phyloP scores from a whole-genome alignment of 2,113 vertebrate genomes.

The Hiodon tergisus region DNA sequence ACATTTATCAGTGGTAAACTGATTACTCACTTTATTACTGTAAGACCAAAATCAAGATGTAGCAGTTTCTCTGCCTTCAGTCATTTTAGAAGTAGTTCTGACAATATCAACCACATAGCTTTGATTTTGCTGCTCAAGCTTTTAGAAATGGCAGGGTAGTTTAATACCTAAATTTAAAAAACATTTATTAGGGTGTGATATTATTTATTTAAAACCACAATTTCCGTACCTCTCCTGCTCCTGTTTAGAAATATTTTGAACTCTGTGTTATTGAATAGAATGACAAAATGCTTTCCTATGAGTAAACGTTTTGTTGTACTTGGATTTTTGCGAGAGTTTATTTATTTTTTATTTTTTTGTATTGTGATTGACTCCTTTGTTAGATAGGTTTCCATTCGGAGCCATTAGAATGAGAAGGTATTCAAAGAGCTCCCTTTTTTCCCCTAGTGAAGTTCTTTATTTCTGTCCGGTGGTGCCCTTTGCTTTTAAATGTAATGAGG shows the following conservation, averaged over 20 bases:
- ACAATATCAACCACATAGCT: neutral
- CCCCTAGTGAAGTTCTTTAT: too few relatives aligned
- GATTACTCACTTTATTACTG: constrained; percentile 3
- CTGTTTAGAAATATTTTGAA: neutral
- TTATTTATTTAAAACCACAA: neutral
- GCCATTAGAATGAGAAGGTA: too few relatives aligned
- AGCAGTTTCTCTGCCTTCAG: neutral
- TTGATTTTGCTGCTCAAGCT: constrained; percentile 1
- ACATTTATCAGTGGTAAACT: neutral
- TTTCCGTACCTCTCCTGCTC: neutral
- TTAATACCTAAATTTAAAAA: neutral
- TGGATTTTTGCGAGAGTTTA: neutral
- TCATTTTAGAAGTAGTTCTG: constrained; percentile 14
- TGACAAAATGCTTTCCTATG: neutral
- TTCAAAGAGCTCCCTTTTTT: too few relatives aligned
- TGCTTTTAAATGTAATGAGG: too few relatives aligned
- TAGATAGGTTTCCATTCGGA: too few relatives aligned
- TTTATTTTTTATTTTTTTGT: neutral
- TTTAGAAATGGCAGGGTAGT: neutral
- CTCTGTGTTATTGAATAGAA: neutral
- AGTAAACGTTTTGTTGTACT: neutral
- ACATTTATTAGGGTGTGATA: neutral
- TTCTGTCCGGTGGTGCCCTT: too few relatives aligned
- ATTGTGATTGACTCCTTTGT: neutral
- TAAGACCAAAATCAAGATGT: constrained; percentile 4